Conservation (phyloP, 2,888 invertebrate species). For the Cheilosia scutellata region DNA sequence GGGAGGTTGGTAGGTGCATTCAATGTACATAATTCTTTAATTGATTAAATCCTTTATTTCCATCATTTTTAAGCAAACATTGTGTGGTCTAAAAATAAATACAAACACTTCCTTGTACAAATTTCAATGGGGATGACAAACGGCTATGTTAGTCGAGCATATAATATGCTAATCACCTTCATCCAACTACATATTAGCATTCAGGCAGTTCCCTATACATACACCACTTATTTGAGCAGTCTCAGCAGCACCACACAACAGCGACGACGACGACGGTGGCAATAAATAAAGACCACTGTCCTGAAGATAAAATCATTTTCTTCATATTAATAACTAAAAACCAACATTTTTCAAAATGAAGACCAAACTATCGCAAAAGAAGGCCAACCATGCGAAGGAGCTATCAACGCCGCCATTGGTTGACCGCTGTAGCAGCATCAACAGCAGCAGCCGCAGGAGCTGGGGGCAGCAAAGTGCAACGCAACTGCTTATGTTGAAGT, state of each 20-base stretch:
- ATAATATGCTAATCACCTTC: constrained; percentile 61
- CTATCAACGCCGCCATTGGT: constrained; percentile 64
- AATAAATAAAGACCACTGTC: constrained; percentile 71
- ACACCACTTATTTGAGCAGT: constrained; percentile 15
- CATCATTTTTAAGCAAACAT: background rate
- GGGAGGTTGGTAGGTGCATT: too few relatives aligned
- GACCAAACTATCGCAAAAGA: constrained; percentile 57
- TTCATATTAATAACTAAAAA: constrained; percentile 75
- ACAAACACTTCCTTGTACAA: background rate
- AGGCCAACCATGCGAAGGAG: constrained; percentile 44
- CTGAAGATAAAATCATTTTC: constrained; percentile 71
- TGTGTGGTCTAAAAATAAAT: background rate
- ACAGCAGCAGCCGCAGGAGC: constrained; percentile 16
- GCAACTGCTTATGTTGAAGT: constrained; percentile 62
- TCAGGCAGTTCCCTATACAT: constrained; percentile 17
- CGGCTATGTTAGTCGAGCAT: constrained; percentile 44
- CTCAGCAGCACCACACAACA: constrained; percentile 14
- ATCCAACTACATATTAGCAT: constrained; percentile 26
- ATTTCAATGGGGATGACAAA: constrained; percentile 13
- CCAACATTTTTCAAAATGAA: constrained; percentile 75
- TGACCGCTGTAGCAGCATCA: constrained; percentile 8
- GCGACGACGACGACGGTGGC: constrained; percentile 47
- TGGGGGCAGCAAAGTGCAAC: constrained; percentile 66
- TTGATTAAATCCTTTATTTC: too few relatives aligned
- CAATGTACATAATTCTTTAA: too few relatives aligned